These are phyloP conservation scores for Trichogramma pretiosum DNA, from an alignment of 1,140 invertebrate species.

Conservation along the genomic window DNA sequence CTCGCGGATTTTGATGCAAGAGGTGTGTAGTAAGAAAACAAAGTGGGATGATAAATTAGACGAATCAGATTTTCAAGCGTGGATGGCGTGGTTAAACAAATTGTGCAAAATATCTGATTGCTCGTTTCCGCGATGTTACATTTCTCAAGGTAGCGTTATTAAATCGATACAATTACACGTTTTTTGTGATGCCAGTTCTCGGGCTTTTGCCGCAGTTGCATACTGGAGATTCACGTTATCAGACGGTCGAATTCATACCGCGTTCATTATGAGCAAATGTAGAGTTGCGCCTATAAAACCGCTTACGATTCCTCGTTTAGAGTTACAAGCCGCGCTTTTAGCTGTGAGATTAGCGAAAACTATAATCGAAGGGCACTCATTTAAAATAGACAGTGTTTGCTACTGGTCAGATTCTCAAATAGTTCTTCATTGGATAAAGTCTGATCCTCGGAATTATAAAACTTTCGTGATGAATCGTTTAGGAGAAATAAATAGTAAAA, in stretches of 20 bases:
- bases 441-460: constrained; percentile 4
- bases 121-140: background rate
- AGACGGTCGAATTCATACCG: background rate
- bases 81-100: background rate
- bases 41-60: background rate
- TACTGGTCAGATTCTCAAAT: constrained; percentile 32
- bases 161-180: background rate
- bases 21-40: background rate
- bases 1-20: background rate
- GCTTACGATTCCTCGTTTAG: background rate
- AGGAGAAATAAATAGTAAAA: constrained; percentile 26
- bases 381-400: background rate
- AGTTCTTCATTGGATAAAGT: constrained; percentile 27
- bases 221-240: background rate
- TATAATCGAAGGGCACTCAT: background rate
- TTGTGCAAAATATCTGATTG: background rate
- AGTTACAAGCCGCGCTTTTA: background rate
- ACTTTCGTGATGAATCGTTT: constrained; percentile 31
- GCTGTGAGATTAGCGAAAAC: background rate
- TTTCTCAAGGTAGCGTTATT: background rate
- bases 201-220: background rate
- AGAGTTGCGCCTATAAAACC: background rate
- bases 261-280: background rate
- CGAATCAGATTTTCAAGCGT: background rate
- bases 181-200: background rate